These are phyloP conservation scores for Plebejus argus DNA, from an alignment of 2,888 invertebrate species.

Conservation along the genomic window DNA sequence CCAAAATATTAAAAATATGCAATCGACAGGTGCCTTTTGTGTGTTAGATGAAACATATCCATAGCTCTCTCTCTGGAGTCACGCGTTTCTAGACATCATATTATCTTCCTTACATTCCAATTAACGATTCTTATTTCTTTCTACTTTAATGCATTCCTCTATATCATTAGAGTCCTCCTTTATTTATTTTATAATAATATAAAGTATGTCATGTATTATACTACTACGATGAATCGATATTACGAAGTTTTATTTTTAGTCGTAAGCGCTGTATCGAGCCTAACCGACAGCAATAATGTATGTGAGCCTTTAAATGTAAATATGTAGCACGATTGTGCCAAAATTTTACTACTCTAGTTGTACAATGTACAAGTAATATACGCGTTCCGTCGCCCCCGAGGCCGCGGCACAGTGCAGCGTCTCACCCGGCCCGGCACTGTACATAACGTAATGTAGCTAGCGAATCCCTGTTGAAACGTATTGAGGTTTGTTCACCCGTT, in stretches of 20 bases:
- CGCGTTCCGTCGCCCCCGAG: background rate
- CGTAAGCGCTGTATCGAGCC: conserved; percentile 28
- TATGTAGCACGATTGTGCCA: conserved; percentile 72
- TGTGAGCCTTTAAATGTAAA: conserved; percentile 68
- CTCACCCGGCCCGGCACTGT: conserved; percentile 49
- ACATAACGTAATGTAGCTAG: conserved; percentile 63
- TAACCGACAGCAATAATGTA: conserved; percentile 66
- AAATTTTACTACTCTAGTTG: conserved; percentile 44
- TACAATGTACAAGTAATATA: conserved; percentile 29
- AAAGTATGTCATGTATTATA: conserved; percentile 57
- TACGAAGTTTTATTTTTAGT: conserved; percentile 30
- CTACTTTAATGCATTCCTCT: conserved; percentile 63
- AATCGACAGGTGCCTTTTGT: conserved; percentile 67
- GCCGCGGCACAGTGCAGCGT: conserved; percentile 9
- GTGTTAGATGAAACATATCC: conserved; percentile 56
- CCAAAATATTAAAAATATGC: conserved; percentile 56
- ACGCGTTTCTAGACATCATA: conserved; percentile 46
- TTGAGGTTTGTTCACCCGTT: conserved; percentile 75
- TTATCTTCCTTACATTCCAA: conserved; percentile 77
- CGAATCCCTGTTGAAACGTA: conserved; percentile 60
- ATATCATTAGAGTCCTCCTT: conserved; percentile 50
- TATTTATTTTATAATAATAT: no score
- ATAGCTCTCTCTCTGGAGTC: conserved; percentile 46
- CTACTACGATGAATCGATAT: background rate
- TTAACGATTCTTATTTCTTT: conserved; percentile 65